phyloP scores from a whole-genome alignment of 2,888 invertebrate genomes.

The Scaptodrosophila latifasciaeformis region DNA sequence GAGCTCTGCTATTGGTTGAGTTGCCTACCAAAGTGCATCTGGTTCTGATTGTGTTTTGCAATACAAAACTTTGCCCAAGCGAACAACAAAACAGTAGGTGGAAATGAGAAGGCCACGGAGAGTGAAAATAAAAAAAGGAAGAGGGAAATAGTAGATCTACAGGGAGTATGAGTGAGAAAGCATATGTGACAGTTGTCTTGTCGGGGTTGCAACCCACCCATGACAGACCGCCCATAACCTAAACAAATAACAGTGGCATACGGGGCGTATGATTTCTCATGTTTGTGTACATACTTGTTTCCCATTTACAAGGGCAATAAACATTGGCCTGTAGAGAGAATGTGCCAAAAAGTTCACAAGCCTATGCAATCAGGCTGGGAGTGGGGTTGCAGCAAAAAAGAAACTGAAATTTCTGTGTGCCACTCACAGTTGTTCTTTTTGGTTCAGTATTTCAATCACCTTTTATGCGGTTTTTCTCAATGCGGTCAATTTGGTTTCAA shows the following conservation, averaged over 20 bases:
- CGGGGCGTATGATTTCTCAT: slow-evolving; percentile 59
- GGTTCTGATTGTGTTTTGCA: slow-evolving; percentile 59
- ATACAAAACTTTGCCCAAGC: slow-evolving; percentile 50
- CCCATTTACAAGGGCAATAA: slow-evolving; percentile 33
- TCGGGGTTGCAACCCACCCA: background rate
- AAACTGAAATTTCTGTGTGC: too few species aligned
- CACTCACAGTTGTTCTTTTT: too few species aligned
- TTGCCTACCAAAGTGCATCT: slow-evolving; percentile 50
- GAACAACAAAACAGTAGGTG: slow-evolving; percentile 24
- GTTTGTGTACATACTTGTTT: slow-evolving; percentile 47
- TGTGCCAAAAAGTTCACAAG: background rate
- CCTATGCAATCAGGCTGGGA: too few species aligned
- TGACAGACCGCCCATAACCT: slow-evolving; percentile 31
- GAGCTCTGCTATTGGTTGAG: slow-evolving; percentile 19
- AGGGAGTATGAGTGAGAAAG: slow-evolving; percentile 4
- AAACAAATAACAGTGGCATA: slow-evolving; percentile 49
- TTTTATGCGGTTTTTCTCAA: background rate
- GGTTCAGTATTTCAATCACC: background rate
- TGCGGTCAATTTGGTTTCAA: slow-evolving; percentile 1
- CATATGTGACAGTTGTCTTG: background rate
- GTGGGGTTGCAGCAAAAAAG: too few species aligned
- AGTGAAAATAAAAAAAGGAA: background rate
- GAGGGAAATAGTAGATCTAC: background rate
- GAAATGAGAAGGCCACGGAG: slow-evolving; percentile 3
- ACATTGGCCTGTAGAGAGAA: background rate